These are phyloP conservation scores for Volucella bombylans DNA, from an alignment of 2,888 invertebrate genomes.

Conservation along the genomic window DNA sequence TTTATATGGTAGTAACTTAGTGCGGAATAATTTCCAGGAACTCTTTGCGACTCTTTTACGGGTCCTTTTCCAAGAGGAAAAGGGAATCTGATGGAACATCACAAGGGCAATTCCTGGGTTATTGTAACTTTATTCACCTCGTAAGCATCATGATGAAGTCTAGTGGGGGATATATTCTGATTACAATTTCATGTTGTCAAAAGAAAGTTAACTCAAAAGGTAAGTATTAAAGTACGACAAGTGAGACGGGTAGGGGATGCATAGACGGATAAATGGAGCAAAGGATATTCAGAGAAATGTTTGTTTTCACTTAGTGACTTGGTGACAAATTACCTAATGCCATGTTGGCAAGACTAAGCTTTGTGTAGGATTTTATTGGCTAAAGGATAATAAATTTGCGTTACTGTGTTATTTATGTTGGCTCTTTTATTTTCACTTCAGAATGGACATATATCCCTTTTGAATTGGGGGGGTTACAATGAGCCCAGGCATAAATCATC, in stretches of 20 bases:
- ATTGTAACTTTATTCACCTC: not conserved
- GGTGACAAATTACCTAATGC: slow-evolving; percentile 38
- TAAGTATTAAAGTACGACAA: no score
- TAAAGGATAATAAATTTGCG: slow-evolving; percentile 24
- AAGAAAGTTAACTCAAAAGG: not conserved
- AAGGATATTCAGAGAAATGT: slow-evolving; percentile 14
- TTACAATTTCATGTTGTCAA: slow-evolving; percentile 36
- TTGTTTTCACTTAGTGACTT: slow-evolving; percentile 15
- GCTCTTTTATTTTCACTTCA: not conserved
- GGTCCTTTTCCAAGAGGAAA: slow-evolving; percentile 1
- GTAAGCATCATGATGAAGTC: slow-evolving; percentile 23
- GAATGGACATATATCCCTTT: not conserved
- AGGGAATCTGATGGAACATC: not conserved
- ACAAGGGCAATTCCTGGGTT: not conserved
- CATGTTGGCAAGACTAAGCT: not conserved
- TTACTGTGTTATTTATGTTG: slow-evolving; percentile 27
- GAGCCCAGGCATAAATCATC: not conserved
- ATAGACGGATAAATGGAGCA: not conserved
- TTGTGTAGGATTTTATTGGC: slow-evolving; percentile 4
- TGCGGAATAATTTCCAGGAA: slow-evolving; percentile 23
- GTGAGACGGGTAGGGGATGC: not conserved
- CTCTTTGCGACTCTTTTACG: not conserved
- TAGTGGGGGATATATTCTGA: slow-evolving; percentile 21
- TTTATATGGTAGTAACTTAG: slow-evolving; percentile 21
- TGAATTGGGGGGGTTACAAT: not conserved